A percentile compares a stretch with the other conserved stretches of the same genome.
Evolutionary conservation across 2,113 vertebrate species (phyloP).

Genomic region (Pelodiscus sinensis): DNA sequence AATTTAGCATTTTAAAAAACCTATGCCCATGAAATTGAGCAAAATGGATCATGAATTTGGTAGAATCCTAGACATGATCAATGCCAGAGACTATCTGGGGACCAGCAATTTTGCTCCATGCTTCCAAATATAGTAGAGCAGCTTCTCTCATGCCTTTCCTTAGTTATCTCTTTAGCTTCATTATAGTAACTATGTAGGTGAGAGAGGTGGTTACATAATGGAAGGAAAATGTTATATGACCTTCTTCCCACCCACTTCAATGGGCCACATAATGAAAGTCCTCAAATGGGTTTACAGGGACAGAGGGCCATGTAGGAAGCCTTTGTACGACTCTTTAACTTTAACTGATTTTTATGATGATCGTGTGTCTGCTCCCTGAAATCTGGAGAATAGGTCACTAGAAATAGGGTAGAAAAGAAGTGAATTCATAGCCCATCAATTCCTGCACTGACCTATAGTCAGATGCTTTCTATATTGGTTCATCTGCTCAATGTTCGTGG

Average conservation of each 20-base stretch:
- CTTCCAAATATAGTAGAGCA: neutral
- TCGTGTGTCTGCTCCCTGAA: neutral
- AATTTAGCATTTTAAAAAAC: too few relatives aligned
- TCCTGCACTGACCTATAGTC: neutral
- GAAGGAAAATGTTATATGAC: neutral
- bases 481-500: neutral
- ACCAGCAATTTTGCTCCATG: neutral
- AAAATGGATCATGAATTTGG: too few relatives aligned
- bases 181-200: neutral
- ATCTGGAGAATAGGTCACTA: neutral
- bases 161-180: neutral
- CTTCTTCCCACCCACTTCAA: neutral
- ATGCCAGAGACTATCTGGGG: neutral
- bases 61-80: neutral
- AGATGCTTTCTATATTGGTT: fast-evolving
- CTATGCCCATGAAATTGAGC: too few relatives aligned
- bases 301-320: neutral
- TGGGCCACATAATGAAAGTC: neutral
- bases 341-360: neutral
- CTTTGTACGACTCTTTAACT: neutral
- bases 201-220: neutral
- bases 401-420: neutral
- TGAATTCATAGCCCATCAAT: fast-evolving
- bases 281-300: neutral
- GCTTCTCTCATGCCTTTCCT: neutral